phyloP scores from a whole-genome alignment of 2,888 invertebrate genomes.

The Andrena fulva region DNA sequence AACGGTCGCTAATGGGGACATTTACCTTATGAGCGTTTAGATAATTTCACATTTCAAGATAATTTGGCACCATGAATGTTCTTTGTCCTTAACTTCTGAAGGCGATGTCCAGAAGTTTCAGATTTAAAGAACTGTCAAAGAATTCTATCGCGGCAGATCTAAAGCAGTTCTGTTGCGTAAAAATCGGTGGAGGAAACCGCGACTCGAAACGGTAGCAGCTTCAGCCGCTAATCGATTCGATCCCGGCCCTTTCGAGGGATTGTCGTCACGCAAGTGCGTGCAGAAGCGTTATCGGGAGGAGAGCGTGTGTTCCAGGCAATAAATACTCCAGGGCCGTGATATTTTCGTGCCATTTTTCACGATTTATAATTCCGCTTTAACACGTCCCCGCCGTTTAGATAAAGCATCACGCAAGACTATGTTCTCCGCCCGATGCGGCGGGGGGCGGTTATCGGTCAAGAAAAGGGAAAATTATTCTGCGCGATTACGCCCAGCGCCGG shows the following conservation, averaged over 20 bases:
- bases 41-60: too few species aligned
- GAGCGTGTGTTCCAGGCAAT: conserved; percentile 38
- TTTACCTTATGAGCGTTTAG: too few species aligned
- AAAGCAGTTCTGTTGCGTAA: neutral
- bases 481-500: conserved; percentile 50
- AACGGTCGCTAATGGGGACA: too few species aligned
- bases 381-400: conserved; percentile 49
- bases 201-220: neutral
- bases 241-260: conserved; percentile 36
- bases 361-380: conserved; percentile 61
- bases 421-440: neutral
- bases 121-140: too few species aligned
- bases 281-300: conserved; percentile 38
- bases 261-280: conserved; percentile 69
- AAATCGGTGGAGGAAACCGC: neutral
- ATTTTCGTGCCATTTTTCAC: conserved; percentile 58
- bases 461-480: conserved; percentile 52
- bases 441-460: conserved; percentile 28
- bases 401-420: conserved; percentile 55
- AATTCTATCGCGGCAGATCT: neutral
- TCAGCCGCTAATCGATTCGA: conserved; percentile 38
- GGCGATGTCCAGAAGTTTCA: too few species aligned
- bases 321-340: conserved; percentile 48
- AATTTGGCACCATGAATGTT: too few species aligned
- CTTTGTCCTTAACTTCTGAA: too few species aligned